phyloP scores from a whole-genome alignment of 2,888 invertebrate genomes.

The Myopa tessellatipennis region DNA sequence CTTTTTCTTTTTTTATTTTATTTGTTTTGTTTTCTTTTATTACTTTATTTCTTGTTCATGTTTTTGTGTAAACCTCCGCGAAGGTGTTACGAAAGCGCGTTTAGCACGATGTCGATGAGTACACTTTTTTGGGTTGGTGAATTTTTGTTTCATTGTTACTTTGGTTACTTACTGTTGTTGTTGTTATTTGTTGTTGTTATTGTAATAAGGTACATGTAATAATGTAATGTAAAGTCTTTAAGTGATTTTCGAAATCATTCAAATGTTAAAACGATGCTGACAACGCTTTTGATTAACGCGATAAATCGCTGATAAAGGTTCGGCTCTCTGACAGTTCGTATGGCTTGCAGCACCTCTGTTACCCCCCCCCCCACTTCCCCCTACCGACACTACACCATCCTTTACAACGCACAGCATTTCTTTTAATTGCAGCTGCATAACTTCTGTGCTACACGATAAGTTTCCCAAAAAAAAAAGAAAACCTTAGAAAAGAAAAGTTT shows the following conservation, averaged over 20 bases:
- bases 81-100: conserved; percentile 14
- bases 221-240: conserved; percentile 3
- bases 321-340: conserved; percentile 53
- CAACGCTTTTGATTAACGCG: conserved; percentile 66
- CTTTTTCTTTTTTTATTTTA: conserved; percentile 5
- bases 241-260: conserved; percentile 39
- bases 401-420: conserved; percentile 19
- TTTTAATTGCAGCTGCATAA: conserved; percentile 1
- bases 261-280: conserved; percentile 62
- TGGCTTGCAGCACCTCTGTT: not conserved
- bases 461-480: not conserved
- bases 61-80: not conserved
- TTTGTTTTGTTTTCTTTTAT: not conserved
- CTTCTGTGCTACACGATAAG: conserved; percentile 32
- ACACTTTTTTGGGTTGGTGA: too few relatives aligned
- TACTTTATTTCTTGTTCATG: not conserved
- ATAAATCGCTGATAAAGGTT: conserved; percentile 64
- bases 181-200: conserved; percentile 12
- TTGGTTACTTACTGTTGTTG: not conserved
- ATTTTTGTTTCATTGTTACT: not conserved
- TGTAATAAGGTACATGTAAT: not conserved
- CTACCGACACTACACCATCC: not conserved
- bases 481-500: not conserved
- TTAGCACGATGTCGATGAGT: conserved; percentile 14
- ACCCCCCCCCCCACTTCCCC: not conserved